These are phyloP conservation scores for Microctonus hyperodae DNA, from an alignment of 2,888 invertebrate species.

Conservation along the genomic window DNA sequence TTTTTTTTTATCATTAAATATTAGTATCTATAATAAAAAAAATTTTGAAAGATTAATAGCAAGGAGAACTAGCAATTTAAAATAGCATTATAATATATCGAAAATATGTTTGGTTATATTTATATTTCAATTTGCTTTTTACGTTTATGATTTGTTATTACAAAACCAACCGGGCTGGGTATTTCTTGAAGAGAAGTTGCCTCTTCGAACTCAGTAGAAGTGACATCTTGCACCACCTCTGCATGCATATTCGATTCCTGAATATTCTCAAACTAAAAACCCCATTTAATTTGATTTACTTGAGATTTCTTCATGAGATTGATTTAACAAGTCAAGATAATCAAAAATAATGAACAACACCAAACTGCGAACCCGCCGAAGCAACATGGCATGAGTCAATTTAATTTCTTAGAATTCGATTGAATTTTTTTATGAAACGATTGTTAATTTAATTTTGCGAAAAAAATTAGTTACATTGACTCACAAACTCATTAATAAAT, in stretches of 20 bases:
- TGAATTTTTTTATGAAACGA: slow-evolving; percentile 29
- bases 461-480: neutral
- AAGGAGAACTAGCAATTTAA: too few relatives aligned
- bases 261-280: slow-evolving; percentile 61
- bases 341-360: neutral
- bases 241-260: slow-evolving; percentile 61
- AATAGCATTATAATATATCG: neutral
- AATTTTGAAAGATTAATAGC: neutral
- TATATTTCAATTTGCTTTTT: slow-evolving; percentile 26
- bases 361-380: neutral
- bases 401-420: neutral
- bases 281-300: slow-evolving; percentile 42
- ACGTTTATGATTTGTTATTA: slow-evolving; percentile 45
- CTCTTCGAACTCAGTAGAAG: slow-evolving; percentile 55
- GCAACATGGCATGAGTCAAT: slow-evolving; percentile 31
- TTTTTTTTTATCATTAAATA: too few relatives aligned
- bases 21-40: too few relatives aligned
- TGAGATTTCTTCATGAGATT: too few relatives aligned
- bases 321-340: too few relatives aligned
- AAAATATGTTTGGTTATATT: slow-evolving; percentile 11
- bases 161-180: slow-evolving; percentile 60
- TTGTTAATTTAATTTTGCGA: slow-evolving; percentile 1
- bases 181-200: slow-evolving; percentile 59
- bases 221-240: slow-evolving; percentile 54
- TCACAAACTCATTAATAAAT: neutral